phyloP scores from a whole-genome alignment of 2,797 vertebrate species.

The Hirundo rustica region DNA sequence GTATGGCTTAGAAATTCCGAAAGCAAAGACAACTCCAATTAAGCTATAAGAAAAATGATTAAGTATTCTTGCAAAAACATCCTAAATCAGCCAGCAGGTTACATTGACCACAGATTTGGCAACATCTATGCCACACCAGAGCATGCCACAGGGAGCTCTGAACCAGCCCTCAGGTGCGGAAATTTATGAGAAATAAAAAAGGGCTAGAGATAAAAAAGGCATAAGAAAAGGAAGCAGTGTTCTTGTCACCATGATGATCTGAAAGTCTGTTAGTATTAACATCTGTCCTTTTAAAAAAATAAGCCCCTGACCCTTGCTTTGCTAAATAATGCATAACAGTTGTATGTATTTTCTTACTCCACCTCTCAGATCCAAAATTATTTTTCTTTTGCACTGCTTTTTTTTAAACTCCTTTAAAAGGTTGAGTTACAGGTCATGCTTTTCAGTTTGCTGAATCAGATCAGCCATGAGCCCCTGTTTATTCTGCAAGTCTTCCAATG shows the following conservation, averaged over 20 bases:
- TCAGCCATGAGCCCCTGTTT: not conserved
- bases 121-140: not conserved
- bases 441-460: not conserved
- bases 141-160: not conserved
- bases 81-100: not conserved
- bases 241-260: not conserved
- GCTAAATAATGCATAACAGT: not conserved
- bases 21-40: not conserved
- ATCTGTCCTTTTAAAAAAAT: not conserved
- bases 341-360: not conserved
- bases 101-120: not conserved
- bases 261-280: not conserved
- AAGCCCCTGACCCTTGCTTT: not conserved
- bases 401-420: not conserved
- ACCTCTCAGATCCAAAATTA: not conserved
- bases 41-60: not conserved
- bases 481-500: not conserved
- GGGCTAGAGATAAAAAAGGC: not conserved
- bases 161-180: not conserved
- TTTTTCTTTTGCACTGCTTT: not conserved
- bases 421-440: not conserved
- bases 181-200: not conserved
- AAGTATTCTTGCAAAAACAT: not conserved
- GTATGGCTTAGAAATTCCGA: not conserved
- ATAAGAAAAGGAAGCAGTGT: not conserved